These are phyloP conservation scores for Bombycilla garrulus DNA, from an alignment of 2,113 vertebrate species.

Conservation along the genomic window DNA sequence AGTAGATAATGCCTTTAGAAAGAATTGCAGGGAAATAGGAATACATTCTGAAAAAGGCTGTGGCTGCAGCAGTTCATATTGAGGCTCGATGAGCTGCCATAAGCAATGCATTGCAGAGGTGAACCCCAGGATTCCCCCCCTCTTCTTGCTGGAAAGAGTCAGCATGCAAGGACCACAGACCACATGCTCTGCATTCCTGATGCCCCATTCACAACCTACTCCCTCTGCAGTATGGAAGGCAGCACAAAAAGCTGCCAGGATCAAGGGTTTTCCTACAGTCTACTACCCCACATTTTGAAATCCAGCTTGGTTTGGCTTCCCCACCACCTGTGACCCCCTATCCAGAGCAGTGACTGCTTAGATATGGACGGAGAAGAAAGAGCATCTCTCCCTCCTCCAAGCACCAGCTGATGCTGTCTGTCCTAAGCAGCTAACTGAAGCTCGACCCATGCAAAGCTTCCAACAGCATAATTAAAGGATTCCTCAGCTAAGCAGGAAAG, in stretches of 20 bases:
- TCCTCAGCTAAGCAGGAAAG: not conserved
- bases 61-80: not conserved
- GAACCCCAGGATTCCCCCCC: not conserved
- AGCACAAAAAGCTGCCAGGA: not conserved
- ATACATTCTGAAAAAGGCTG: not conserved
- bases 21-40: not conserved
- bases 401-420: not conserved
- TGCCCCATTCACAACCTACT: not conserved
- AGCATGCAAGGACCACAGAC: not conserved
- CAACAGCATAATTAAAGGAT: not conserved
- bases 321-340: accelerated
- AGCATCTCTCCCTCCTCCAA: not conserved
- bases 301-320: not conserved
- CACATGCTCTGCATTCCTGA: not conserved
- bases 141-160: not conserved
- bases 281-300: not conserved
- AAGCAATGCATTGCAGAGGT: not conserved
- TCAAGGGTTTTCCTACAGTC: not conserved
- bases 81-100: not conserved
- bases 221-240: not conserved
- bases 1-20: not conserved
- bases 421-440: not conserved
- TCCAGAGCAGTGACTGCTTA: not conserved
- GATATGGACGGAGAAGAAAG: not conserved
- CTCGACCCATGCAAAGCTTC: not conserved